These are phyloP conservation scores for Nipponia nippon DNA, from an alignment of 2,113 vertebrate species.

Conservation along the genomic window DNA sequence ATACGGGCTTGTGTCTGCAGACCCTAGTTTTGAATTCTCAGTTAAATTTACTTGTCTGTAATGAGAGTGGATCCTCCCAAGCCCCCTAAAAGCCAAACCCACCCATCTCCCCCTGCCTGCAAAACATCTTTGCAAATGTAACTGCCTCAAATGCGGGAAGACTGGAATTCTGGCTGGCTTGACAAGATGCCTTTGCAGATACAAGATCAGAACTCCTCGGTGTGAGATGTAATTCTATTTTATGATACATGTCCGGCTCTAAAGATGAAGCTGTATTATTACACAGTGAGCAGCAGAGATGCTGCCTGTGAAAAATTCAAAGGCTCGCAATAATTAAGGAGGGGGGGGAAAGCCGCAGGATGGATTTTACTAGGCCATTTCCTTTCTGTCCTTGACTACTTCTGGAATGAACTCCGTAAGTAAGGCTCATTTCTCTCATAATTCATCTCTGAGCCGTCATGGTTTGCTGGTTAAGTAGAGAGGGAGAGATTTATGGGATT, in stretches of 20 bases:
- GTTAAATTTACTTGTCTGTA: background rate
- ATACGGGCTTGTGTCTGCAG: background rate
- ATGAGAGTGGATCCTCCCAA: background rate
- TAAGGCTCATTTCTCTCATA: background rate
- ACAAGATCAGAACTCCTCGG: background rate
- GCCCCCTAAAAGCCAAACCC: background rate
- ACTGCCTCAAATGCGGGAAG: background rate
- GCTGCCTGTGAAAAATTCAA: background rate
- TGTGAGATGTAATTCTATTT: background rate
- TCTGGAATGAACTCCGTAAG: background rate
- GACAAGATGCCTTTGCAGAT: background rate
- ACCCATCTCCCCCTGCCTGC: background rate
- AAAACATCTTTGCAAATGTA: background rate
- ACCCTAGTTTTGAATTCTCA: background rate
- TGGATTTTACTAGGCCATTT: background rate
- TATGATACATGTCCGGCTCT: background rate
- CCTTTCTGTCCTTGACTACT: background rate
- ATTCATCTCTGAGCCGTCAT: conserved; percentile 42
- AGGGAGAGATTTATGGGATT: conserved; percentile 53
- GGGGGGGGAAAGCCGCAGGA: background rate
- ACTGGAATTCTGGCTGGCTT: background rate
- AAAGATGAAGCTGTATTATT: background rate
- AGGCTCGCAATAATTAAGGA: background rate
- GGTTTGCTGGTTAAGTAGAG: conserved; percentile 43
- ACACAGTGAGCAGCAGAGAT: background rate